A percentile compares a stretch with the other conserved stretches of the same genome.
These are phyloP conservation scores for Meiosimyza decipiens DNA, from an alignment of 2,888 invertebrate genomes.

Conservation along the genomic window DNA sequence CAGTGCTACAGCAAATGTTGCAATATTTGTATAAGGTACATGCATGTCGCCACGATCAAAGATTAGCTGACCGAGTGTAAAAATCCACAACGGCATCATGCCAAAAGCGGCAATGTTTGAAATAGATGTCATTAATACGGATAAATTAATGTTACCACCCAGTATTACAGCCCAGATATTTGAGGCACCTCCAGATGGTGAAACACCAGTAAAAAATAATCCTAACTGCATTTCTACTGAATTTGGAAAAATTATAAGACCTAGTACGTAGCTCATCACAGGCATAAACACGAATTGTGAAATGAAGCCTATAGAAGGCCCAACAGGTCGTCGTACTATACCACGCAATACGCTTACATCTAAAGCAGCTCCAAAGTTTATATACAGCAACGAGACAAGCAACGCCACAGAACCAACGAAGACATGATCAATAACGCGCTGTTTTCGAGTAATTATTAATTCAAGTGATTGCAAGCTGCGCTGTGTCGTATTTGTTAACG, in stretches of 20 bases:
- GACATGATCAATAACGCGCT: slow-evolving; percentile 76
- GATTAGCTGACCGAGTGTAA: slow-evolving; percentile 83
- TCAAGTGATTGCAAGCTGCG: slow-evolving; percentile 56
- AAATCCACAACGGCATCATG: slow-evolving; percentile 93
- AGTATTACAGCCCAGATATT: slow-evolving; percentile 96
- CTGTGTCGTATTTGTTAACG: slow-evolving; percentile 47
- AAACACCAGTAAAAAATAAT: slow-evolving; percentile 89
- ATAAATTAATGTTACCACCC: slow-evolving; percentile 91
- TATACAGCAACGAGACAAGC: slow-evolving; percentile 83
- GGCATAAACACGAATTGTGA: slow-evolving; percentile 89
- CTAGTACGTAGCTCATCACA: slow-evolving; percentile 81
- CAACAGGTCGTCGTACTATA: slow-evolving; percentile 72
- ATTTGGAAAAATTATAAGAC: slow-evolving; percentile 77
- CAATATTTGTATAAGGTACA: slow-evolving; percentile 84
- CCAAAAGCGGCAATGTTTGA: slow-evolving; percentile 90
- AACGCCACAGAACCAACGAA: slow-evolving; percentile 81
- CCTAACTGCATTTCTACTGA: slow-evolving; percentile 81
- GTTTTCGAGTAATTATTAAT: slow-evolving; percentile 72
- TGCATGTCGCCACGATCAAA: slow-evolving; percentile 77
- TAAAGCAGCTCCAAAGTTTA: slow-evolving; percentile 92
- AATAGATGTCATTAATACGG: slow-evolving; percentile 94
- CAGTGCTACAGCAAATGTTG: slow-evolving; percentile 78
- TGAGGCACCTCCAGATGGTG: slow-evolving; percentile 95
- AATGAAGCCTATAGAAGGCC: slow-evolving; percentile 76
- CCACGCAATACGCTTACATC: slow-evolving; percentile 70